These are phyloP conservation scores for Synergus umbraculus DNA, from an alignment of 2,888 invertebrate species.

Conservation along the genomic window DNA sequence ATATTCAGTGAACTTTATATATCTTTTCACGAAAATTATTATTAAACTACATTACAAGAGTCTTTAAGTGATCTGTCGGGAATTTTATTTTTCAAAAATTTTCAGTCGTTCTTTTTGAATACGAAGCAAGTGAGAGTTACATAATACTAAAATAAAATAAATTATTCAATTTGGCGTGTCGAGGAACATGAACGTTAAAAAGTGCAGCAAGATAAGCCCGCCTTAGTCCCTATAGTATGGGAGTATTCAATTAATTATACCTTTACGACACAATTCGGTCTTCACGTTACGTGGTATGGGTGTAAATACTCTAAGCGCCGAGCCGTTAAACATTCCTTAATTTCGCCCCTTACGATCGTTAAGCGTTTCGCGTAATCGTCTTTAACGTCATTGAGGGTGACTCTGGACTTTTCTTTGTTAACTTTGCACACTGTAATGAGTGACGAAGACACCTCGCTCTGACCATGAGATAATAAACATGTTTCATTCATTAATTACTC, in stretches of 20 bases:
- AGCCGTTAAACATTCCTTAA: conserved; percentile 32
- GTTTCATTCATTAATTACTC: conserved; percentile 67
- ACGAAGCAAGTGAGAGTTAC: neutral
- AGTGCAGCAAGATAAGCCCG: neutral
- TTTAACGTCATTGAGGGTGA: conserved; percentile 55
- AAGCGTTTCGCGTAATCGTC: conserved; percentile 65
- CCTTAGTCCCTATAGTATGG: neutral
- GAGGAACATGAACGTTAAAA: neutral
- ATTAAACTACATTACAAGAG: neutral
- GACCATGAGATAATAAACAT: conserved; percentile 51
- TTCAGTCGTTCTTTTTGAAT: no score
- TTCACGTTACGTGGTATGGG: neutral
- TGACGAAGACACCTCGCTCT: conserved; percentile 46
- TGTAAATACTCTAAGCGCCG: conserved; percentile 12
- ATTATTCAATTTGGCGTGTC: neutral
- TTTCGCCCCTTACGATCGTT: conserved; percentile 53
- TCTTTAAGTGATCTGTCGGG: neutral
- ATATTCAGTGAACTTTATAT: no score
- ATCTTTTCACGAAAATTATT: neutral
- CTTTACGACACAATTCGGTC: conserved; percentile 31
- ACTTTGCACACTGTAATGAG: conserved; percentile 43
- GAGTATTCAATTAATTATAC: conserved; percentile 29
- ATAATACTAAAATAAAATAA: neutral
- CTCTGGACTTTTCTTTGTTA: conserved; percentile 63
- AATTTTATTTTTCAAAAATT: no score